These are phyloP conservation scores for Pediacus dermestoides DNA, from an alignment of 2,888 invertebrate genomes.

Conservation along the genomic window DNA sequence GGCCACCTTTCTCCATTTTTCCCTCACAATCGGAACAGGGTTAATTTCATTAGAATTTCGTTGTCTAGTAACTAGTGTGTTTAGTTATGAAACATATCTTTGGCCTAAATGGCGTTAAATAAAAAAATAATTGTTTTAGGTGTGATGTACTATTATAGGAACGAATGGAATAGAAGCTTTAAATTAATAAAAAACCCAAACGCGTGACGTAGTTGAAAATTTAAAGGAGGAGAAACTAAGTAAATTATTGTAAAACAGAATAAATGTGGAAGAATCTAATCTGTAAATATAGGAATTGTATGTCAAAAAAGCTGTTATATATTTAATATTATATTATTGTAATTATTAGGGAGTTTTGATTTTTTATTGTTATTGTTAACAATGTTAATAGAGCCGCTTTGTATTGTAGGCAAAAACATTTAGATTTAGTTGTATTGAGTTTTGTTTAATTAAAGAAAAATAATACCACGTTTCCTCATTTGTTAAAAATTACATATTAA, in stretches of 20 bases:
- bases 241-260: constrained; percentile 23
- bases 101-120: constrained; percentile 35
- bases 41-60: neutral
- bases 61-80: constrained; percentile 5
- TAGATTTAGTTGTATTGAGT: neutral
- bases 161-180: constrained; percentile 24
- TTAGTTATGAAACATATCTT: constrained; percentile 32
- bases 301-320: constrained; percentile 32
- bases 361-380: constrained; percentile 12
- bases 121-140: constrained; percentile 27
- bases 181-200: constrained; percentile 24
- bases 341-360: constrained; percentile 13
- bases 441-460: constrained; percentile 5
- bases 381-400: constrained; percentile 18
- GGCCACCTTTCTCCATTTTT: neutral
- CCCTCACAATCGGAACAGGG: constrained; percentile 8
- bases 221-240: constrained; percentile 16
- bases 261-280: constrained; percentile 31
- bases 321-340: constrained; percentile 30
- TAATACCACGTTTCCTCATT: no score
- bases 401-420: constrained; percentile 10
- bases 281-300: constrained; percentile 42
- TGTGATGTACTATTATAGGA: constrained; percentile 16
- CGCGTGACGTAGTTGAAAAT: constrained; percentile 19
- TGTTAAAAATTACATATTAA: no score